Base-by-base conservation (phyloP, 2,797 vertebrate species). In the Squalus acanthias region DNA sequence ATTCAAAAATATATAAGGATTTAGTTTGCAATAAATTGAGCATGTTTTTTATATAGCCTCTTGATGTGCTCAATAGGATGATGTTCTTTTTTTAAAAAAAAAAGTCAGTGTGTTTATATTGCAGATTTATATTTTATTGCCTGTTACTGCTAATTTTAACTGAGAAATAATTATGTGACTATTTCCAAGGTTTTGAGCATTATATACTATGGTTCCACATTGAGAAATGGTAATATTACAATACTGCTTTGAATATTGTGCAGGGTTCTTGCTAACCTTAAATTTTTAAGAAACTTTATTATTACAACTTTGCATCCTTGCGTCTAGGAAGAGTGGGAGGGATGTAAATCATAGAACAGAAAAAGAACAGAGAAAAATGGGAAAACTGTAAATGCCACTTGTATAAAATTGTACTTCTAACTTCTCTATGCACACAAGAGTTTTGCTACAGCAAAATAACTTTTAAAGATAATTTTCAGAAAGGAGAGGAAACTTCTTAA, bases 1-100 rank as follows among this genome's bases (percentile, higher is more conserved):
- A 97, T 98, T 98, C 98, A 98, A 98, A 95, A 97, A 98, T 98
- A 98, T 98, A 97, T 98, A 98, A 98, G 98, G 98, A 98, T 98
- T 95, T 98, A 97, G 97, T 98, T 98, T 98, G 98, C 97, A 98
- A 98, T 98, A 98, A 97, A 98, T 98, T 97, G 97, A 97, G 98
- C 97, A 98, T 98, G 98, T 98, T 95, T 95, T 91, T 74, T 98
- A 98, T 98, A 97, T 98, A 98, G 97, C 98, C 94, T 98, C 98
- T 97, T 98, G 97, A 97, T 98, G 97, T 98, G 98, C 97, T 96
- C 96, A 97, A 97, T 97, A 97, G 97, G 97, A 97, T 0, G 96
- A 97, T 97, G 97, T 97, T 97, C 96, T 98, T 98, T 98, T 97
- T 97, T 69, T 63, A 63, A 67, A 97, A 98, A 89, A 46, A 89